A percentile compares a stretch with the other conserved stretches of the same genome.
Evolutionary conservation across 2,888 invertebrate genomes (phyloP).

Genomic region (Girardia tigrina): DNA sequence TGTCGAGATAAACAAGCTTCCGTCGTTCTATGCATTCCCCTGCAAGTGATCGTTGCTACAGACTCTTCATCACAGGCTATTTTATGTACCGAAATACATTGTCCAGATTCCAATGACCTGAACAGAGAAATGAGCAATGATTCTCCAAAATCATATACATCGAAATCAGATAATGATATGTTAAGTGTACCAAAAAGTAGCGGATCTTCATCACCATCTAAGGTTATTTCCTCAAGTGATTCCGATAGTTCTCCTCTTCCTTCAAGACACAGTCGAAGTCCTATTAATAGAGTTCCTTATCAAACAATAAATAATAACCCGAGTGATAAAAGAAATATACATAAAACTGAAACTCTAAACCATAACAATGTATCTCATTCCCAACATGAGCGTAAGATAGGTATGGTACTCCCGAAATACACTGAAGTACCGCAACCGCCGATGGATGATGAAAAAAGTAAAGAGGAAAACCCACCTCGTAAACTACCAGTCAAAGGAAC

Average conservation of each 20-base stretch:
- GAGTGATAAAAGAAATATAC: neutral
- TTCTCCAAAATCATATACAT: neutral
- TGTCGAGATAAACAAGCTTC: slow-evolving; percentile 10
- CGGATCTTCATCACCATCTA: neutral
- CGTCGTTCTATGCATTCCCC: neutral
- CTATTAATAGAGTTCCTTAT: neutral
- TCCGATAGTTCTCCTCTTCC: neutral
- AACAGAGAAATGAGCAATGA: neutral
- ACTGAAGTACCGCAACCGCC: neutral
- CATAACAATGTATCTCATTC: neutral
- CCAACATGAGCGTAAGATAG: neutral
- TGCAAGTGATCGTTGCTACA: neutral
- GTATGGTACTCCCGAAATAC: neutral
- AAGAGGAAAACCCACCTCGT: slow-evolving; percentile 28
- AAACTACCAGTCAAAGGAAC: slow-evolving; percentile 51
- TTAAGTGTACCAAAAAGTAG: neutral
- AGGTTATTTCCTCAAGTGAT: neutral
- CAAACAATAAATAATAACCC: neutral
- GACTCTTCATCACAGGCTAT: neutral
- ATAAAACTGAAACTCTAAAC: neutral
- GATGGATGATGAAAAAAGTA: slow-evolving; percentile 17
- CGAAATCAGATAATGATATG: neutral
- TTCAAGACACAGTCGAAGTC: neutral
- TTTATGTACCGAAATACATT: neutral
- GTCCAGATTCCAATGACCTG: neutral